A percentile compares a stretch with the other conserved stretches of the same genome.
These are phyloP conservation scores for Oxyura jamaicensis DNA, from an alignment of 2,113 vertebrate species.

Conservation along the genomic window DNA sequence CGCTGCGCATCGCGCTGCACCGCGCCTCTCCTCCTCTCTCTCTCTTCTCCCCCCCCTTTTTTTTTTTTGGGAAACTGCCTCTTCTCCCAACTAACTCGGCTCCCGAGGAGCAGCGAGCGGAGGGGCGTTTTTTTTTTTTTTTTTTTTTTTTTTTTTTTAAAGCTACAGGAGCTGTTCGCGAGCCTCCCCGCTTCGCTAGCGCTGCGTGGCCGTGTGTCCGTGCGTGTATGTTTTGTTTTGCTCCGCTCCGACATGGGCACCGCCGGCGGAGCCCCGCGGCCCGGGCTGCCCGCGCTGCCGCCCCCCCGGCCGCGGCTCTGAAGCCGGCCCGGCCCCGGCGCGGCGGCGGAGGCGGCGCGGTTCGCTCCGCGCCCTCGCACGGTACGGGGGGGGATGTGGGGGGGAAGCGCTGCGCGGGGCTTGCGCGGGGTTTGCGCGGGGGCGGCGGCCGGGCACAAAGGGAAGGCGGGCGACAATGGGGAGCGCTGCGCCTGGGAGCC, in stretches of 20 bases:
- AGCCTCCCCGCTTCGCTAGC: slow-evolving; percentile 4
- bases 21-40: not conserved
- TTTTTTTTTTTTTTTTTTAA: slow-evolving; percentile 48
- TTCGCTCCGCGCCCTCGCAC: not conserved
- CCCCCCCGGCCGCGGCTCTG: not conserved
- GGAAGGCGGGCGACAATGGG: slow-evolving; percentile 55
- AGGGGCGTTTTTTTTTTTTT: no score
- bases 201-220: not conserved
- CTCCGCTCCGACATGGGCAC: slow-evolving; percentile 45
- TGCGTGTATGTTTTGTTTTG: slow-evolving; percentile 24
- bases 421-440: not conserved
- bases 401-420: not conserved
- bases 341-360: slow-evolving; percentile 1
- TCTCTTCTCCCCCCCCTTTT: no score
- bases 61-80: no score
- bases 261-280: slow-evolving; percentile 21
- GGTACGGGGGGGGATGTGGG: slow-evolving; percentile 26
- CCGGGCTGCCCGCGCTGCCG: slow-evolving; percentile 16
- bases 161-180: slow-evolving; percentile 64
- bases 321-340: not conserved
- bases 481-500: slow-evolving; percentile 27
- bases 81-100: no score
- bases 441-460: slow-evolving; percentile 47
- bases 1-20: not conserved
- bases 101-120: no score